phyloP scores from a whole-genome alignment of 2,113 vertebrate genomes.

The Emydocephalus ijimae region DNA sequence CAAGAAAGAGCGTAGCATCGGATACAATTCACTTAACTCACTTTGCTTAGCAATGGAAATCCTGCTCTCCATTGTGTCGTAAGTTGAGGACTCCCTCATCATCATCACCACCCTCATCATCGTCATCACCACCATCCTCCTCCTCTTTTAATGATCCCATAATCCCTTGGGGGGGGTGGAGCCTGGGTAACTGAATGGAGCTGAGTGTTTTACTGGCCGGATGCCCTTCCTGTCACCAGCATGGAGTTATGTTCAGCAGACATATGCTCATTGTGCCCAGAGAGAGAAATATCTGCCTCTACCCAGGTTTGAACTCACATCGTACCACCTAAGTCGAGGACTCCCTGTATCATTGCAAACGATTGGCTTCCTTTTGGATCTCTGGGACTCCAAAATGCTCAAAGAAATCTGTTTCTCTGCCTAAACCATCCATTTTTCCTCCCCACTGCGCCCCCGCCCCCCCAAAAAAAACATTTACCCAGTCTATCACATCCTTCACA shows the following conservation, averaged over 20 bases:
- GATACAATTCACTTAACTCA: not conserved
- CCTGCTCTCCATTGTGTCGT: not conserved
- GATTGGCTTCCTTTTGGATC: not conserved
- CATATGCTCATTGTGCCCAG: no score
- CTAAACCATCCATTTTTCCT: not conserved
- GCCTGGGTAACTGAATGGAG: no score
- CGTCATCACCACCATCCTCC: no score
- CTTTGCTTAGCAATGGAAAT: not conserved
- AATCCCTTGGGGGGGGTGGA: no score
- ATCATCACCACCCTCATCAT: no score
- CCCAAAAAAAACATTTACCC: constrained; percentile 70
- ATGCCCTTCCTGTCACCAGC: no score
- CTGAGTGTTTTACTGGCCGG: no score
- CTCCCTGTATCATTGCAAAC: not conserved
- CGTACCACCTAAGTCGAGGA: not conserved
- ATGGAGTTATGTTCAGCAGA: no score
- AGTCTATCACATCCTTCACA: constrained; percentile 89
- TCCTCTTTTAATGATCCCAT: no score
- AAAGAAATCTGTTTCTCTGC: not conserved
- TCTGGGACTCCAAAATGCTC: not conserved
- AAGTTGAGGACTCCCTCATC: not conserved
- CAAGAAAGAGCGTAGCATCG: not conserved
- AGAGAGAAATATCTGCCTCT: no score
- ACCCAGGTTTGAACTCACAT: no score
- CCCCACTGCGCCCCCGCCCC: no score